A percentile compares a stretch with the other conserved stretches of the same genome.
These are phyloP conservation scores for Myanophis thanlyinensis DNA, from an alignment of 2,113 vertebrate genomes.

Conservation along the genomic window DNA sequence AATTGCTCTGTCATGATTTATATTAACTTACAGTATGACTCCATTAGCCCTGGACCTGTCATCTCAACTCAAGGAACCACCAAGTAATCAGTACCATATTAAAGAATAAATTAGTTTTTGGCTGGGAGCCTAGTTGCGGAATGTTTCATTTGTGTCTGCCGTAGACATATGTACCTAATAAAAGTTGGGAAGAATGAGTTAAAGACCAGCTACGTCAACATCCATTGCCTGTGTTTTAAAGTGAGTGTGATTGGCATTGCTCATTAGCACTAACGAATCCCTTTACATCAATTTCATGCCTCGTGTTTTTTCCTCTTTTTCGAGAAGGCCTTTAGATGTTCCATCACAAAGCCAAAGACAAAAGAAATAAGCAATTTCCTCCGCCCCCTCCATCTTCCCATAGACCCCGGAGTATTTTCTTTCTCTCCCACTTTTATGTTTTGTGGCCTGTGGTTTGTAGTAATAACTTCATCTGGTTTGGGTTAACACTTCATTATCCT, in stretches of 20 bases:
- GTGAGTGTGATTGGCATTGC: slow-evolving; percentile 65
- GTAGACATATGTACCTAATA: slow-evolving; percentile 83
- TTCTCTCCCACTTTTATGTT: slow-evolving; percentile 56
- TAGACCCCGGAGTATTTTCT: background rate
- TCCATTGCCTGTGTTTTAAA: slow-evolving; percentile 64
- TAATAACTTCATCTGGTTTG: slow-evolving; percentile 81
- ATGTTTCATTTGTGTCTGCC: slow-evolving; percentile 79
- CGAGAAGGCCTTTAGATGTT: slow-evolving; percentile 66
- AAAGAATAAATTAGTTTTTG: slow-evolving; percentile 85
- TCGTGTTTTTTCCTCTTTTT: slow-evolving; percentile 42
- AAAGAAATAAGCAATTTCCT: slow-evolving; percentile 65
- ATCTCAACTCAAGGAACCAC: slow-evolving; percentile 81
- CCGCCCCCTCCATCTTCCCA: background rate
- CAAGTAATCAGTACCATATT: slow-evolving; percentile 85
- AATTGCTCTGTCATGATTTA: slow-evolving; percentile 87
- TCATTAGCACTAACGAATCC: slow-evolving; percentile 74
- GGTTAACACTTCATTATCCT: slow-evolving; percentile 83
- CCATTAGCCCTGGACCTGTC: slow-evolving; percentile 83
- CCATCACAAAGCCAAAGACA: slow-evolving; percentile 53
- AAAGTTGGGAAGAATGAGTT: slow-evolving; percentile 78
- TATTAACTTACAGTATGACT: slow-evolving; percentile 86
- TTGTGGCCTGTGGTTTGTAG: slow-evolving; percentile 73
- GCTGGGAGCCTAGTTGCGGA: slow-evolving; percentile 78
- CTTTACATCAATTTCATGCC: slow-evolving; percentile 58
- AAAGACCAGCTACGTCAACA: slow-evolving; percentile 71